A percentile compares a stretch with the other conserved stretches of the same genome.
Conservation (phyloP, 35 echinoderm and acorn worm species). For the Acanthaster planci region DNA sequence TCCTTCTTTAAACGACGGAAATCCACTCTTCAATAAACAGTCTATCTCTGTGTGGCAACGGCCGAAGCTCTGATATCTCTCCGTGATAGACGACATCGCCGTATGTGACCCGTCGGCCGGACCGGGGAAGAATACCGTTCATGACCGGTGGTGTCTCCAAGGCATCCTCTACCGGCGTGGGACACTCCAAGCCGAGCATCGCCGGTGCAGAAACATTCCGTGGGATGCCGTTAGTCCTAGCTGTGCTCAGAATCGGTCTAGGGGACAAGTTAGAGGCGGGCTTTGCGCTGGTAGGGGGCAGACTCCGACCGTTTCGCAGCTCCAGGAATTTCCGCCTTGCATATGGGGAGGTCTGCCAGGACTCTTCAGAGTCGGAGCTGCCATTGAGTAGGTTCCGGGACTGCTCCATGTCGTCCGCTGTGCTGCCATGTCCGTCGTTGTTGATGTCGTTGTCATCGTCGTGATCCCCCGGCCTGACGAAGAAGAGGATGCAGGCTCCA, state of each 20-base stretch:
- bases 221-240: neutral
- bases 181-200: neutral
- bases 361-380: slow-evolving; percentile 13
- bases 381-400: neutral
- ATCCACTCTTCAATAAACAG: neutral
- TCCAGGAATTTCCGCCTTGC: neutral
- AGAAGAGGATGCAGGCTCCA: slow-evolving; percentile 75
- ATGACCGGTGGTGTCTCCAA: neutral
- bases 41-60: neutral
- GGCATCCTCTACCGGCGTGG: neutral
- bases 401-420: neutral
- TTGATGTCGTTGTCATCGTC: slow-evolving; percentile 39
- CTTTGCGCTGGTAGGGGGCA: neutral
- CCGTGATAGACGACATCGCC: neutral
- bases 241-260: neutral
- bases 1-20: neutral
- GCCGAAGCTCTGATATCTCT: neutral
- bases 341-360: neutral
- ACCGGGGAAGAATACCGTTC: neutral
- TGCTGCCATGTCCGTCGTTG: neutral
- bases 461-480: slow-evolving; percentile 30
- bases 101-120: neutral
- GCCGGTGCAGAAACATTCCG: slow-evolving; percentile 4
- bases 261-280: neutral
- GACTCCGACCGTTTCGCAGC: neutral